Conservation (phyloP, 2,113 vertebrate genomes). For the Marmota flaviventris region DNA sequence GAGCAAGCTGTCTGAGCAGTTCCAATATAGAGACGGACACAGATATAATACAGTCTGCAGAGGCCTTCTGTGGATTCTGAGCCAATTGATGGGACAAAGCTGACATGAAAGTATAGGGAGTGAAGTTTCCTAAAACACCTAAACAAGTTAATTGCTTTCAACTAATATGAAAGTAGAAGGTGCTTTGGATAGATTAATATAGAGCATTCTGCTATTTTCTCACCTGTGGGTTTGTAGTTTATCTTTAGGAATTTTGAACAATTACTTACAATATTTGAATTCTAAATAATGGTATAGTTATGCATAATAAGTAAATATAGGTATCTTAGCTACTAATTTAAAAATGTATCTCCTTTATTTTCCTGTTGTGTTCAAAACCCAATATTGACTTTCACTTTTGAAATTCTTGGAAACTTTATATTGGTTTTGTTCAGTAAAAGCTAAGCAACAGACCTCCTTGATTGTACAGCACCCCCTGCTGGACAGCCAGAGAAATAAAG, state of each 20-base stretch:
- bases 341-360: background rate
- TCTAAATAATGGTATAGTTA: background rate
- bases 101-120: background rate
- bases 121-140: background rate
- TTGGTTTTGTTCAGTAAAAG: background rate
- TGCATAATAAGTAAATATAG: background rate
- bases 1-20: background rate
- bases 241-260: background rate
- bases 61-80: background rate
- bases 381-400: background rate
- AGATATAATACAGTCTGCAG: accelerated
- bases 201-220: too few species aligned
- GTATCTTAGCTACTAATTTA: background rate
- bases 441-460: background rate
- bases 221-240: background rate
- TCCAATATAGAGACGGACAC: background rate
- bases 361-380: background rate
- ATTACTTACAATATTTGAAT: background rate
- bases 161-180: background rate
- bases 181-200: background rate
- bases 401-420: background rate
- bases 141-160: background rate
- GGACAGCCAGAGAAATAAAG: background rate
- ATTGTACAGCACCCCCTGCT: background rate
- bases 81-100: background rate